Base-by-base conservation (phyloP, 1,140 invertebrate genomes). In the Leptoteleia sp. region DNA sequence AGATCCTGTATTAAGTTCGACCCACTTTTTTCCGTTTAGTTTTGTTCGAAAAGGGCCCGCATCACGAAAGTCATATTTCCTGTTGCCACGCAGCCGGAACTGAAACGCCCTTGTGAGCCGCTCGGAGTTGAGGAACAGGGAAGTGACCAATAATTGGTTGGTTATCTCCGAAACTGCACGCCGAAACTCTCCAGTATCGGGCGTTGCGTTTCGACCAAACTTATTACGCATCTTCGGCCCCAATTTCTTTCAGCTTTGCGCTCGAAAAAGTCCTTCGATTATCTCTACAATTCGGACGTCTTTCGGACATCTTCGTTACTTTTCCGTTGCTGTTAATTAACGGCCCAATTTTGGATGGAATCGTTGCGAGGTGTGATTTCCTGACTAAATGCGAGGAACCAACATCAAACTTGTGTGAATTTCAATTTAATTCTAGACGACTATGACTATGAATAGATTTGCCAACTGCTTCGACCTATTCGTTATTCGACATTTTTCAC, bases 361-460 rank as follows among this genome's bases (percentile, higher is more conserved):
- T 35, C 1, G 4, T 25, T 9, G 35, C 16, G 17, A 33, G 33
- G 16, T 27, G 29, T 43, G 37, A 50, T 47, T 48, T 16, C 16
- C 2, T n/a, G 22, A 47, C 25, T 40, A 81, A 82, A 82, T 84
- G 80, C 64, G 79, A 77, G 81, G 78, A 82, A 84, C 67, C 80
- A 55, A 77, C 79, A 86, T 85, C 81, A 85, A 82, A 85, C 73
- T 22, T 83, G 59, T 35, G 75, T 72, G 79, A 55, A 64, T 76
- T 82, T 72, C 78, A 85, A 85, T 85, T 80, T 83, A 85, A 84
- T 86, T 86, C 84, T 86, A 83, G 83, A 84, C n/a, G n/a, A n/a
- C n/a, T n/a, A n/a, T 83, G 76, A 79, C 83, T 86, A 87, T 85
- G 83, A 87, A 87, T 87, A 87, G 84, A 81, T 73, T 79, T 85